Evolutionary conservation across 2,888 invertebrate species (phyloP), one percentile per base, ranked within the genome.

Genomic region (Nowickia ferox): DNA sequence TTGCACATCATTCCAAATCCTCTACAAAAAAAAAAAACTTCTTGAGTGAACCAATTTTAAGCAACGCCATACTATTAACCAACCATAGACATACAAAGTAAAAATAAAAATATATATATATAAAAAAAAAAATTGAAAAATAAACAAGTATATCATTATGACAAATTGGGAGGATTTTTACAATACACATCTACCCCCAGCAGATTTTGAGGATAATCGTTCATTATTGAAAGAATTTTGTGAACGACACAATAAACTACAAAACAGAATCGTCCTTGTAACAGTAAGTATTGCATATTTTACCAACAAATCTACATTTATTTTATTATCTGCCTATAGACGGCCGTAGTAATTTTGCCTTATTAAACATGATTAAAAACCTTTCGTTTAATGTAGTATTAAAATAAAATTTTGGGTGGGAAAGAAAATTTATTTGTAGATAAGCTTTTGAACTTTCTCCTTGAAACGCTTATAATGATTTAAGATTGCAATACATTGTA

Each of bases 151-250:
- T 48, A 66, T 74, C 87, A 88, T 82, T 69, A 91, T 91, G 91
- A 90, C 94, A 87, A 95, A 95, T 86, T 97, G 97, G 97, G 96
- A 97, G 93, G 96, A 97, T 90, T 97, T 97, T 93, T 97, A 96
- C 91, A 95, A 96, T 9, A 95, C 95, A 84, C 96, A 96, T 92
- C 94, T 96, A 87, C 95, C 96, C 40, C 97, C 97, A 17, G 94
- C 94, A 9, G 96, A 97, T 93, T 96, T 96, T 89, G 95, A 96
- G 90, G 95, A 96, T 90, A 96, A 95, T 92, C 94, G 96, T 88
- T 94, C 94, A 10, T 91, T 96, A 87, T 93, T 97, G 53, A 95
- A 95, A 90, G 95, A 96, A 92, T 97, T 97, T 93, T 95, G 95
- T 89, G 95, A 95, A 72, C 93, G 95, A 69, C 96, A 97, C 90